Conservation (phyloP, 2,113 vertebrate genomes). For the Eurypyga helias region DNA sequence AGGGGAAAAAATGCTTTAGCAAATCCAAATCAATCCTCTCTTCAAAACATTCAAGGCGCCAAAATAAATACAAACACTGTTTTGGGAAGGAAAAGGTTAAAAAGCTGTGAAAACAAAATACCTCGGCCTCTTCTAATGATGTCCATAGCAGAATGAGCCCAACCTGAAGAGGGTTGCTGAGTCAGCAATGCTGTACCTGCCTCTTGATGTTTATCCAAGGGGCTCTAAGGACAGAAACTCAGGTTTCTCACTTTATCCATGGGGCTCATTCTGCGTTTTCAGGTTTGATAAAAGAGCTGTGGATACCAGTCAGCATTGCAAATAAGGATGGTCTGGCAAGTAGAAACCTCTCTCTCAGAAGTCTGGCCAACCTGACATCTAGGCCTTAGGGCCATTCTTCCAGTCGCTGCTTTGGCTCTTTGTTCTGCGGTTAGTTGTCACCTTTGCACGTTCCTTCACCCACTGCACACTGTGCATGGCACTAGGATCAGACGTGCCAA, state of each 20-base stretch:
- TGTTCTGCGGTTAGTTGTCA: neutral
- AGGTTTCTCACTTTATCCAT: neutral
- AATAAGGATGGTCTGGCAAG: neutral
- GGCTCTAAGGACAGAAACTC: neutral
- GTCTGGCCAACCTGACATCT: neutral
- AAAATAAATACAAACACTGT: slow-evolving; percentile 66
- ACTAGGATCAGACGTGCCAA: neutral
- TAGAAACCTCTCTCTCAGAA: neutral
- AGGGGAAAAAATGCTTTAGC: slow-evolving; percentile 60
- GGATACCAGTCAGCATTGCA: neutral
- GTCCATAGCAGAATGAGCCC: neutral
- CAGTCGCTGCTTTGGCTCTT: neutral
- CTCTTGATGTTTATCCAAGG: neutral
- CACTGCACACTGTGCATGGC: neutral
- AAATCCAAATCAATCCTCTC: slow-evolving; percentile 50
- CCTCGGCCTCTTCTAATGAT: slow-evolving; percentile 30
- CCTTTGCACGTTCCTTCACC: neutral
- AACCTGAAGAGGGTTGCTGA: neutral
- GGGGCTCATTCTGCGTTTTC: neutral
- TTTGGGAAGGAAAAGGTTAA: slow-evolving; percentile 78
- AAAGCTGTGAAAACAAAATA: slow-evolving; percentile 67
- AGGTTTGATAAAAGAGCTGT: neutral
- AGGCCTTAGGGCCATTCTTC: neutral
- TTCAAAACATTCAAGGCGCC: slow-evolving; percentile 31
- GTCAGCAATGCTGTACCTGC: neutral